Conservation (phyloP, 2,113 vertebrate species). For the Castor canadensis region DNA sequence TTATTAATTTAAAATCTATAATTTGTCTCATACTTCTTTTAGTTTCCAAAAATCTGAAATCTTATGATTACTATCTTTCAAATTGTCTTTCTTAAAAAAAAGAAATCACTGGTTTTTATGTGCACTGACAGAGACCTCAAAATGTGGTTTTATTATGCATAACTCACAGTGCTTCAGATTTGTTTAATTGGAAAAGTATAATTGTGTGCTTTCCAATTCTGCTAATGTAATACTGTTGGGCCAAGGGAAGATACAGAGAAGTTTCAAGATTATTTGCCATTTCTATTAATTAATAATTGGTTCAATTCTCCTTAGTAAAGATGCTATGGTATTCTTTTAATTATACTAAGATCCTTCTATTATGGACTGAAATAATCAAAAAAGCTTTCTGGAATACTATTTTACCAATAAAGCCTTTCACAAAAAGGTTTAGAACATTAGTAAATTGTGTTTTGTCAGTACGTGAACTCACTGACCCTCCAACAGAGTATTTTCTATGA, state of each 20-base stretch:
- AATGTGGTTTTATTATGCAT: constrained; percentile 45
- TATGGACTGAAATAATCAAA: constrained; percentile 7
- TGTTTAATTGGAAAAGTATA: constrained; percentile 55
- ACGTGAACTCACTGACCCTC: constrained; percentile 22
- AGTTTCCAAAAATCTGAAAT: neutral
- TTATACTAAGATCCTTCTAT: constrained; percentile 35
- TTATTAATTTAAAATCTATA: constrained; percentile 34
- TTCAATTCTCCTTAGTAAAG: constrained; percentile 51
- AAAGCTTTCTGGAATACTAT: neutral
- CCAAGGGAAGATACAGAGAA: neutral
- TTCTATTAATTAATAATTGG: constrained; percentile 66
- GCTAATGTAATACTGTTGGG: constrained; percentile 39
- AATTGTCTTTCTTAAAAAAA: constrained; percentile 56
- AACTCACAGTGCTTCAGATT: constrained; percentile 3
- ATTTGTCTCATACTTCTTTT: constrained; percentile 17
- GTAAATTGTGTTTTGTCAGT: neutral
- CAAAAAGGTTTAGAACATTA: neutral
- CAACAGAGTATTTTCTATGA: neutral
- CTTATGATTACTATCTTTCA: constrained; percentile 51
- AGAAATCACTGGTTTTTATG: constrained; percentile 54
- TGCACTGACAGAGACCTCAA: constrained; percentile 47
- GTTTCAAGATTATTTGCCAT: constrained; percentile 31
- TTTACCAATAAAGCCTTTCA: constrained; percentile 7
- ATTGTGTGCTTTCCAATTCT: constrained; percentile 60
- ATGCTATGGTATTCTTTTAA: constrained; percentile 51